Conservation (phyloP, 2,113 vertebrate species). For the Myrmecophaga tridactyla region DNA sequence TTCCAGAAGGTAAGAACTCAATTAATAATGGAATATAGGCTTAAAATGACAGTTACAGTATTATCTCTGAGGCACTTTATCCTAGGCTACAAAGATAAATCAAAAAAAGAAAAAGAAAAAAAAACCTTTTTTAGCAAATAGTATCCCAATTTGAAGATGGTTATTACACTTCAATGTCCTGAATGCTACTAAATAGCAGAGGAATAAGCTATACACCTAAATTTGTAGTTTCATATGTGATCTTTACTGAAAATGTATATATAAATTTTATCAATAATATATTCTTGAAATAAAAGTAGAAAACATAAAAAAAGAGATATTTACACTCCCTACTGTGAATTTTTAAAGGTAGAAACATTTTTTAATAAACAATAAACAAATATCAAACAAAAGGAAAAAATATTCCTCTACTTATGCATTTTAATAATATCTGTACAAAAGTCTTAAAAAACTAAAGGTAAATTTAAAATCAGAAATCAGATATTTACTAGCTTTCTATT, state of each 20-base stretch:
- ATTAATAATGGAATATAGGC: neutral
- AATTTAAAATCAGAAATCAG: conserved; percentile 36
- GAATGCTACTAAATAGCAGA: conserved; percentile 74
- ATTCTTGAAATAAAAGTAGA: conserved; percentile 58
- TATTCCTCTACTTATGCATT: neutral
- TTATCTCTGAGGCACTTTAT: conserved; percentile 56
- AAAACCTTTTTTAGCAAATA: neutral
- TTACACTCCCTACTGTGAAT: neutral
- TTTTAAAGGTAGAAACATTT: conserved; percentile 14
- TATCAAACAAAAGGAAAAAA: conserved; percentile 13
- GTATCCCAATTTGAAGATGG: conserved; percentile 48
- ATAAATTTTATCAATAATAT: conserved; percentile 36
- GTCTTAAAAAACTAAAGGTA: neutral
- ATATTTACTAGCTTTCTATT: conserved; percentile 53
- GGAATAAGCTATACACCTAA: conserved; percentile 12
- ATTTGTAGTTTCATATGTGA: neutral
- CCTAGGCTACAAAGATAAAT: conserved; percentile 54
- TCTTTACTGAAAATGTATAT: conserved; percentile 24
- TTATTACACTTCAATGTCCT: conserved; percentile 43
- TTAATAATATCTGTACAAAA: conserved; percentile 32
- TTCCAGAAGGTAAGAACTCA: conserved; percentile 23
- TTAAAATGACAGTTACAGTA: conserved; percentile 50
- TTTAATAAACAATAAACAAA: neutral
- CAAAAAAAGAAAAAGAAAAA: conserved; percentile 3
- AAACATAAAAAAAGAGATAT: conserved; percentile 49